These are phyloP conservation scores for Mystacornis crossleyi DNA, from an alignment of 2,113 vertebrate genomes.

Conservation along the genomic window DNA sequence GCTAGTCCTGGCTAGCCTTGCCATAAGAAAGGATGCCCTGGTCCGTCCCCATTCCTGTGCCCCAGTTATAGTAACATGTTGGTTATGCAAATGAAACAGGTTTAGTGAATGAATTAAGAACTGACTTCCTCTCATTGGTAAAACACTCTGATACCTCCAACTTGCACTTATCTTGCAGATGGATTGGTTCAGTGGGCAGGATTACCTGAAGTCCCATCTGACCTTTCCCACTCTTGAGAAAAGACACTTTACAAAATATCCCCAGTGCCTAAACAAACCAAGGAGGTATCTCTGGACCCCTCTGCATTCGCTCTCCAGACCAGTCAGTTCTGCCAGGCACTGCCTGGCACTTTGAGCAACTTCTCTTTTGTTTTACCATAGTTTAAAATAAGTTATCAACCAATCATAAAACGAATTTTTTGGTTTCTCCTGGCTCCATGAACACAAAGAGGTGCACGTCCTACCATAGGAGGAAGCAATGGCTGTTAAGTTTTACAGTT, in stretches of 20 bases:
- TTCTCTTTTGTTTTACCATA: constrained; percentile 18
- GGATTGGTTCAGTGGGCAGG: not conserved
- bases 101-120: constrained; percentile 12
- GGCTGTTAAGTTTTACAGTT: constrained; percentile 84
- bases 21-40: not conserved
- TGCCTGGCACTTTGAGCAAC: not conserved
- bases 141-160: not conserved
- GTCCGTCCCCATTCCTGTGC: not conserved
- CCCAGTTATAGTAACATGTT: not conserved
- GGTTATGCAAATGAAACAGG: constrained; percentile 1
- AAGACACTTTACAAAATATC: constrained; percentile 33
- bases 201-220: not conserved
- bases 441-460: constrained; percentile 88
- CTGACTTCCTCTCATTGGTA: not conserved
- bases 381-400: constrained; percentile 49
- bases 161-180: not conserved
- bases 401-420: constrained; percentile 72
- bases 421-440: constrained; percentile 84
- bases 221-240: not conserved
- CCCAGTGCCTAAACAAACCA: constrained; percentile 26
- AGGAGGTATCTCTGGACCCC: constrained; percentile 10
- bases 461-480: constrained; percentile 99
- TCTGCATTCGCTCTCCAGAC: not conserved
- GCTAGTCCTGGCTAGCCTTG: constrained; percentile 9
- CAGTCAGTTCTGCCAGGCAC: constrained; percentile 22